phyloP scores from a whole-genome alignment of 1,140 invertebrate genomes.

The Diplogasteroides magnus region DNA sequence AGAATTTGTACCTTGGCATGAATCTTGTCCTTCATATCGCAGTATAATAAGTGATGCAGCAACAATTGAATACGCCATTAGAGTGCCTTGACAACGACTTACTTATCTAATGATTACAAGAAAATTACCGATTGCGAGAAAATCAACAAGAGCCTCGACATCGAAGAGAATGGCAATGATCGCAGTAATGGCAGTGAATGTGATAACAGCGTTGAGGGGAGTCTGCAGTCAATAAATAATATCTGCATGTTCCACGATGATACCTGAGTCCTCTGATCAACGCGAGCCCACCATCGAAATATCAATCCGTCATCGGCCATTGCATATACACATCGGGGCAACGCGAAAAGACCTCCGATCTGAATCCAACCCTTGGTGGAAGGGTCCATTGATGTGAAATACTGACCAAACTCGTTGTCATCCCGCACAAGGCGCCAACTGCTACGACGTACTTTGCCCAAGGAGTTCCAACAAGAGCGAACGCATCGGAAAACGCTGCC shows the following conservation, averaged over 20 bases:
- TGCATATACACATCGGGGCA: slow-evolving; percentile 79
- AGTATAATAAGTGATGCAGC: slow-evolving; percentile 79
- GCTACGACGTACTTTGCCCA: slow-evolving; percentile 84
- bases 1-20: slow-evolving; percentile 7
- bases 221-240: slow-evolving; percentile 67
- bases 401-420: slow-evolving; percentile 68
- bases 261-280: slow-evolving; percentile 59
- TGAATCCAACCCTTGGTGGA: too few relatives aligned
- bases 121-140: slow-evolving; percentile 83
- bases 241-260: too few relatives aligned
- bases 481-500: slow-evolving; percentile 77
- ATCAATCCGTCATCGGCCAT: slow-evolving; percentile 82
- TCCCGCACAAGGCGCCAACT: slow-evolving; percentile 78
- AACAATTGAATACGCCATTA: slow-evolving; percentile 85
- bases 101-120: neutral
- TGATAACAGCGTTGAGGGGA: slow-evolving; percentile 72
- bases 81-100: slow-evolving; percentile 59
- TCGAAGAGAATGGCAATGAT: slow-evolving; percentile 80
- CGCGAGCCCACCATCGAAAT: slow-evolving; percentile 69
- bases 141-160: slow-evolving; percentile 78
- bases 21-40: slow-evolving; percentile 46
- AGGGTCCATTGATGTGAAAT: too few relatives aligned
- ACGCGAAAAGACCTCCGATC: slow-evolving; percentile 80
- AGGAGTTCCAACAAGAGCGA: slow-evolving; percentile 62
- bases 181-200: slow-evolving; percentile 70